Evolutionary conservation across 2,797 vertebrate species (phyloP), one percentile per base, ranked within the genome.

Genomic region (Cyprinella venusta): DNA sequence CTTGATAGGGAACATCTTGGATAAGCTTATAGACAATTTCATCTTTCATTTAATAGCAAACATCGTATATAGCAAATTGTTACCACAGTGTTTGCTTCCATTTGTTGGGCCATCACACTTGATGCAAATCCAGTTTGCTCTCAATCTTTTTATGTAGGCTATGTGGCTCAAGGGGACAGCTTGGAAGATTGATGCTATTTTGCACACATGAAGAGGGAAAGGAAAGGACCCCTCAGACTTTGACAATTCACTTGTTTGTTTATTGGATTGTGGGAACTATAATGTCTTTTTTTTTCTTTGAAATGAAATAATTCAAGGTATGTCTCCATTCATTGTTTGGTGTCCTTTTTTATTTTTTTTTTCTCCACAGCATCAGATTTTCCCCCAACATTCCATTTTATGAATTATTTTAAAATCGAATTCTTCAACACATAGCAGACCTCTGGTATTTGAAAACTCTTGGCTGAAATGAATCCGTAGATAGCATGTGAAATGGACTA

Each of bases 301-400:
- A 79, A 72, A 76, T 61, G 15, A 42, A 76, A 76, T 76, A 16
- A 64, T 65, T 21, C 30, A 81, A 30, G 67, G 26, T 69, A 63
- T 65, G 24, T 16, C 16, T 26, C 56, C 26, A 61, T 21, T 42
- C 54, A 26, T 76, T 59, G 10, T 76, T 24, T 33, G 61, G 6
- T 38, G 64, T 54, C 64, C 45, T 71, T 79, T 52, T n/a, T n/a
- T n/a, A n/a, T n/a, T n/a, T n/a, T n/a, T n/a, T n/a, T n/a, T 67
- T 16, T n/a, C 30, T 36, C 30, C 45, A 50, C 12, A 50, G 42
- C 16, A 42, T 59, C 76, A 82, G 36, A 68, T 50, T 21, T 18
- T 30, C 38, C 48, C 40, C 2, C 77, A 36, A n/a, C 16, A 74
- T 76, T 75, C 61, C 30, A 79, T 81, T 84, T 82, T 81, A 24